phyloP scores from a whole-genome alignment of 2,113 vertebrate genomes.

The Cheirogaleus medius region DNA sequence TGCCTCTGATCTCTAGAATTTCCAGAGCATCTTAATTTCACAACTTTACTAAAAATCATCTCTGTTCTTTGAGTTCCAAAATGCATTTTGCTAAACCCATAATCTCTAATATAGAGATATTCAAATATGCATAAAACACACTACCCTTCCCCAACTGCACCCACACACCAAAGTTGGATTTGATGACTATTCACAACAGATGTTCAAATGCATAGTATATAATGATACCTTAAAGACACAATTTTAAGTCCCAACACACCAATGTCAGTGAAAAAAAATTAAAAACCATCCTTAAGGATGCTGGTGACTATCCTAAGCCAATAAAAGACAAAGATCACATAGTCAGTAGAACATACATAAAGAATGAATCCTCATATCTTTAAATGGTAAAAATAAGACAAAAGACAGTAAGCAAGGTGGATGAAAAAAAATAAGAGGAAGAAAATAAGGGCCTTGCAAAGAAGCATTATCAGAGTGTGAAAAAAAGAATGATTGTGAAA shows the following conservation, averaged over 20 bases:
- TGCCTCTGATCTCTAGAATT: background rate
- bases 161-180: background rate
- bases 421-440: constrained; percentile 3
- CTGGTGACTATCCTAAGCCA: background rate
- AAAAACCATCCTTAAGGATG: background rate
- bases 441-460: background rate
- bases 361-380: background rate
- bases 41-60: background rate
- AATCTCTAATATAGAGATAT: background rate
- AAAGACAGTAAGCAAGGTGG: background rate
- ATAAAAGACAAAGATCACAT: background rate
- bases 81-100: background rate
- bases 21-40: background rate
- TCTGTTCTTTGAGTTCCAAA: background rate
- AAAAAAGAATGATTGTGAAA: background rate
- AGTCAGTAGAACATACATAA: background rate
- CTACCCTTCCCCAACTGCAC: background rate
- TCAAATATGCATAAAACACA: background rate
- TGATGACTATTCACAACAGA: background rate
- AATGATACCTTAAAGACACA: background rate
- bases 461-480: background rate
- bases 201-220: background rate
- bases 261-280: background rate
- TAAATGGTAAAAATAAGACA: background rate
- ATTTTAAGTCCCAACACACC: background rate